Base-by-base conservation (phyloP, 2,888 invertebrate genomes). In the Dioctria rufipes region DNA sequence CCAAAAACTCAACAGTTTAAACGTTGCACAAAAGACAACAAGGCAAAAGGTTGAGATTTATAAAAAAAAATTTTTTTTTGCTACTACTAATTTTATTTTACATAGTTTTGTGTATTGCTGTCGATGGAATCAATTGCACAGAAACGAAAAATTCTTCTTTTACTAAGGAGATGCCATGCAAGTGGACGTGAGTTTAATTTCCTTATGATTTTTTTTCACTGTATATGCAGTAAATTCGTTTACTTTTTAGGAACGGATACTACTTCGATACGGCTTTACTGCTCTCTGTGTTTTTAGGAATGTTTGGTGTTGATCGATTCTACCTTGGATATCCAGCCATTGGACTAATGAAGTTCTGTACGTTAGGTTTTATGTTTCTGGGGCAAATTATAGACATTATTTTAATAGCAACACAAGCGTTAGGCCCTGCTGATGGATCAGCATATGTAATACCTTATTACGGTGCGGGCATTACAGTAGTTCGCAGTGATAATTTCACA, bases 301-400 rank as follows among this genome's bases (percentile, higher is more conserved):
- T 98, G 96, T 97, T 99, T 90, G 99, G 99, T 25, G 92, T 96
- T 40, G 99, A 99, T 88, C 91, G 99, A 82, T 98, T 99, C 89
- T 99, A 99, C 87, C 91, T 99, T n/a, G 99, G 99, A 43, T 99
- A 99, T 88, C 98, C 97, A 78, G 98, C 97, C 1, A 93, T 99
- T 84, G 99, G 98, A 0, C 89, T 98, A 82, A 93, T 98, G 42
- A 99, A 99, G 89, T 92, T 99, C 83, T 97, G 98, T 87, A 98
- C 99, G 0, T 90, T 98, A 80, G 99, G 99, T 13, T 98, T 98
- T 87, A 95, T 99, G 93, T 98, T 99, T 87, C 91, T 99, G 46
- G 96, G 98, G 71, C 98, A 99, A 89, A 90, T 99, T 46, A 90
- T 98, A 82, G 99, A 99, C 89, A 95, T 99, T 65, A 94, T 99